phyloP scores from a whole-genome alignment of 2,888 invertebrate species.

The Spilosoma lubricipeda region DNA sequence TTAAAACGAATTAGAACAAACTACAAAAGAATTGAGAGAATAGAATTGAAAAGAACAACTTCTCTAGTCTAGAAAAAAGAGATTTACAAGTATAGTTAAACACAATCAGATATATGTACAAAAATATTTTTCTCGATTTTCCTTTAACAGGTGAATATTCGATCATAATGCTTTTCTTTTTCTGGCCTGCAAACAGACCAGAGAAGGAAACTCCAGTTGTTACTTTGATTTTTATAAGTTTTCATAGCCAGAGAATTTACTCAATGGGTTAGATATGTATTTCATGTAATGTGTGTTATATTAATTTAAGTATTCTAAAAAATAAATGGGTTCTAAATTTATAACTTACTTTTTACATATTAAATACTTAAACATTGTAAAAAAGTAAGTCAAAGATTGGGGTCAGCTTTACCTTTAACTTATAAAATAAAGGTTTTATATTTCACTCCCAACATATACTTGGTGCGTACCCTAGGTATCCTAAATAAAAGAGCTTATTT shows the following conservation, averaged over 20 bases:
- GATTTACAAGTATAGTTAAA: background rate
- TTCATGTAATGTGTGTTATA: no score
- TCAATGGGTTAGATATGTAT: no score
- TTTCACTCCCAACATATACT: background rate
- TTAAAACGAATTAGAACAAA: background rate
- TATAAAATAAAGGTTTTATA: background rate
- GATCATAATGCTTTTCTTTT: no score
- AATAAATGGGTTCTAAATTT: background rate
- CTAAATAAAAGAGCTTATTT: conserved; percentile 65
- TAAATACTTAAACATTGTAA: background rate
- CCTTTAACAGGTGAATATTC: no score
- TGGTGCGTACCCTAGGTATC: conserved; percentile 29
- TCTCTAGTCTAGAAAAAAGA: background rate
- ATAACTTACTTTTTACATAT: background rate
- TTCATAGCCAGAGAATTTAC: no score
- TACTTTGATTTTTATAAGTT: no score
- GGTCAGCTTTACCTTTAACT: background rate
- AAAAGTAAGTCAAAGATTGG: background rate
- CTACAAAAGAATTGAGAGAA: no score
- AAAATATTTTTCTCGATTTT: no score
- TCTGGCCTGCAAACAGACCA: no score
- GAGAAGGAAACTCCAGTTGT: no score
- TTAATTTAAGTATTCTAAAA: background rate
- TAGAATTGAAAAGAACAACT: background rate
- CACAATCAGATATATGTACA: no score